These are phyloP conservation scores for Dasypogon diadema DNA, from an alignment of 2,888 invertebrate genomes.

Conservation along the genomic window DNA sequence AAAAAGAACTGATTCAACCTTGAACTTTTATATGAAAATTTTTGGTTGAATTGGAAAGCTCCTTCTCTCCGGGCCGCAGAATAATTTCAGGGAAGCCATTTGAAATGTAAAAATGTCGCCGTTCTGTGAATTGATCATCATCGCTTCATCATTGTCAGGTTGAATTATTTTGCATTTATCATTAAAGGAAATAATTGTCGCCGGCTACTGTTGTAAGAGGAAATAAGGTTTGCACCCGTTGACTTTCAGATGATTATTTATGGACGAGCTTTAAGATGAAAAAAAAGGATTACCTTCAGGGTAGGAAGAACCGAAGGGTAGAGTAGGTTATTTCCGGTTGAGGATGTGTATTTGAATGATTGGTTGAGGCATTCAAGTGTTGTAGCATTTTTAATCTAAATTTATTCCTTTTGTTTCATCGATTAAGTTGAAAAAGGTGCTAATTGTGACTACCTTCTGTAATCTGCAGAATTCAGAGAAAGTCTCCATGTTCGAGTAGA, in stretches of 20 bases:
- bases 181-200: conserved; percentile 36
- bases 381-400: too few species aligned
- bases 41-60: conserved; percentile 8
- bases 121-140: conserved; percentile 30
- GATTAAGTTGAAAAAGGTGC: too few species aligned
- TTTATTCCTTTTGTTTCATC: too few species aligned
- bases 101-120: conserved; percentile 37
- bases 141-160: not conserved
- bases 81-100: conserved; percentile 25
- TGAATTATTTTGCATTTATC: conserved; percentile 38
- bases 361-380: too few species aligned
- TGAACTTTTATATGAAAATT: conserved; percentile 32
- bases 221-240: conserved; percentile 21
- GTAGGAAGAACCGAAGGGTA: not conserved
- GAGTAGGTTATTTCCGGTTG: conserved; percentile 14
- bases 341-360: too few species aligned
- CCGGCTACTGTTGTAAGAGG: not conserved
- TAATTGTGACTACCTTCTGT: too few species aligned
- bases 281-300: not conserved
- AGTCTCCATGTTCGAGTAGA: too few species aligned
- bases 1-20: conserved; percentile 22
- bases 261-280: not conserved
- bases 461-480: too few species aligned
- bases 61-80: conserved; percentile 17
- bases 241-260: conserved; percentile 39